Percentiles rank a stretch among this genome's conserved stretches.
Evolutionary conservation across 2,113 vertebrate genomes (phyloP).

Genomic region (Sebastes fasciatus): DNA sequence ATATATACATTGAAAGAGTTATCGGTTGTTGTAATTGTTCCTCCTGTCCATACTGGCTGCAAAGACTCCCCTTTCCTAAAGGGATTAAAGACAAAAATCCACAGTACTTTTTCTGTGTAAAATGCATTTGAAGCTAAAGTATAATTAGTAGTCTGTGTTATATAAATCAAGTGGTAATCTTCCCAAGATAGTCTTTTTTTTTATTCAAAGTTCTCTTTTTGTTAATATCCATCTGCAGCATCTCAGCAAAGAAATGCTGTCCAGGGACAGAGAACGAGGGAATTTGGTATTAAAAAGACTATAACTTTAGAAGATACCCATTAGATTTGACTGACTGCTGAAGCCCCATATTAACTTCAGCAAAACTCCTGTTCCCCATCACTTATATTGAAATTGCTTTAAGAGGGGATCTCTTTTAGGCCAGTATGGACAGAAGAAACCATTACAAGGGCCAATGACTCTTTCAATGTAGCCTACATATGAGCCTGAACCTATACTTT

Average conservation of each 20-base stretch:
- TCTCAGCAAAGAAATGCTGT: constrained; percentile 12
- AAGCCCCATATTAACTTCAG: constrained; percentile 8
- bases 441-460: neutral
- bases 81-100: neutral
- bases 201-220: neutral
- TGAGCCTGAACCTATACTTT: neutral
- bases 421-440: neutral
- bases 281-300: constrained; percentile 9
- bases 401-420: neutral
- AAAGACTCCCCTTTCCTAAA: neutral
- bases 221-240: neutral
- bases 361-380: constrained; percentile 4
- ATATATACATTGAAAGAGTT: neutral
- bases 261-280: constrained; percentile 11
- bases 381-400: neutral
- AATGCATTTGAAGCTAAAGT: constrained; percentile 5
- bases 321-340: constrained; percentile 7
- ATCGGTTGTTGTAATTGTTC: neutral
- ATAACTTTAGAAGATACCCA: neutral
- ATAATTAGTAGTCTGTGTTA: neutral
- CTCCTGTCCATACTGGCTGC: neutral
- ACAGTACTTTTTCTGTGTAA: neutral
- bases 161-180: neutral
- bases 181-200: neutral
- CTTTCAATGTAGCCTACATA: neutral